Evolutionary conservation across 2,113 vertebrate genomes (phyloP), one percentile per base, ranked within the genome.

Genomic region (Monopterus albus): DNA sequence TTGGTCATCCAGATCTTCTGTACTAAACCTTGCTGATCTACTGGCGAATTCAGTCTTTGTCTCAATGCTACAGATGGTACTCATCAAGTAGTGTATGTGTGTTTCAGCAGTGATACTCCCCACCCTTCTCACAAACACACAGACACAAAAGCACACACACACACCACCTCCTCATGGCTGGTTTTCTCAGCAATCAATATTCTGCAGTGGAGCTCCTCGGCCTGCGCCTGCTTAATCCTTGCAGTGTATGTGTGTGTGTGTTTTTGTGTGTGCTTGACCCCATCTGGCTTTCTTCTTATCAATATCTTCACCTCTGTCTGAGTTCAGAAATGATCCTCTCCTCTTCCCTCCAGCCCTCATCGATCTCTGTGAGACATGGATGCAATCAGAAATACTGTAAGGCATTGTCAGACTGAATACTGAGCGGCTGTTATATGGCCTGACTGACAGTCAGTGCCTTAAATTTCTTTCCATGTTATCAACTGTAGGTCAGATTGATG

Each of bases 101-200:
- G 56, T 75, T 50, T 60, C 12, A 39, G 35, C 61, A 40, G 61
- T 78, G 68, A 76, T 13, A 42, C 60, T 52, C 56, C 10, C 29
- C 45, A 23, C 25, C 21, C n/a, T 17, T 15, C 36, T 5, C 3
- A 23, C n/a, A 52, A 1, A n/a, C 47, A 28, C 55, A 40, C 28
- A 77, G 51, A 33, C 55, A 13, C 38, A 39, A 8, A 42, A n/a
- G n/a, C 26, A 72, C 57, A 23, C 33, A 55, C 25, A 29, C 43
- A 78, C 50, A 14, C 64, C 61, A 55, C 63, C 25, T 74, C 79
- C 77, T 89, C 79, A 59, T 53, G 73, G 83, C 83, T 80, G 72
- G 59, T 80, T 91, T 89, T 87, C 75, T 82, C 61, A 46, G 6
- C 39, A 18, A 91, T 94, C 91, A 70, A 93, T 94, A 91, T 76